Evolutionary conservation across 2,888 invertebrate genomes (phyloP).

Genomic region (Ernsta delagoae): DNA sequence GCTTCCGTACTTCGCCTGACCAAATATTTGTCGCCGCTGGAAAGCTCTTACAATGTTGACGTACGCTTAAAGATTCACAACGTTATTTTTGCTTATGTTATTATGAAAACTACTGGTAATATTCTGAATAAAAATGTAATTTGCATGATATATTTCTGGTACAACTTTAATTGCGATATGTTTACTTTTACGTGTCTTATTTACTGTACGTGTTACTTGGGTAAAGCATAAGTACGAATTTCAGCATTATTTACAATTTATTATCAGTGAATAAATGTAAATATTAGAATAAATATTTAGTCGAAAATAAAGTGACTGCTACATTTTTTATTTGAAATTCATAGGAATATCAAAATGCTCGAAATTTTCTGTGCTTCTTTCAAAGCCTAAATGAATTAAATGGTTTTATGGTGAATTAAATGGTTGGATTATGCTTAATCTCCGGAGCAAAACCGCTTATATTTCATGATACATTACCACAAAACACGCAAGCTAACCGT

Average conservation of each 20-base stretch:
- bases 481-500: constrained; percentile 12
- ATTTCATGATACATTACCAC: constrained; percentile 17
- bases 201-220: too few relatives aligned
- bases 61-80: constrained; percentile 62
- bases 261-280: too few relatives aligned
- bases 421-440: too few relatives aligned
- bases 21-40: constrained; percentile 76
- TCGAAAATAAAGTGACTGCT: too few relatives aligned
- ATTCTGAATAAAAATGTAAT: background rate
- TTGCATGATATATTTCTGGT: background rate
- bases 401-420: too few relatives aligned
- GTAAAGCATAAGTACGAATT: too few relatives aligned
- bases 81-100: constrained; percentile 3
- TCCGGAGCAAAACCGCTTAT: constrained; percentile 3
- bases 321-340: background rate
- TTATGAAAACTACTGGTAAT: background rate
- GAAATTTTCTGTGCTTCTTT: background rate
- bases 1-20: constrained; percentile 68
- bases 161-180: background rate
- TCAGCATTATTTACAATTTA: too few relatives aligned
- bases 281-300: too few relatives aligned
- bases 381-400: background rate
- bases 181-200: too few relatives aligned
- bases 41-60: constrained; percentile 66
- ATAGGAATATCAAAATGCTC: background rate